Evolutionary conservation across 2,888 invertebrate species (phyloP).

Genomic region (Synanthedon andrenaeformis): DNA sequence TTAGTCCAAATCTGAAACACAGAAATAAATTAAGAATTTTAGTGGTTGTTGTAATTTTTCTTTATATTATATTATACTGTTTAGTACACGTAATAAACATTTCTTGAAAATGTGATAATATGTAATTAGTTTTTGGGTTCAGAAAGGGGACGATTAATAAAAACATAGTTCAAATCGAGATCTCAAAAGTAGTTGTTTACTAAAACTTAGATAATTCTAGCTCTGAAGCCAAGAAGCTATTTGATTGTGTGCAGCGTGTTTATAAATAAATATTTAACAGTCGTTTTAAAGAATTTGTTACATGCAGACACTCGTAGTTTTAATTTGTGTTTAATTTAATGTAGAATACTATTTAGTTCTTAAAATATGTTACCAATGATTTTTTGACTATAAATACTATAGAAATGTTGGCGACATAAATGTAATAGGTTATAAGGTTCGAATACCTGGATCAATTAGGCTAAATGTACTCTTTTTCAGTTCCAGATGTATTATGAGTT

Average conservation of each 20-base stretch:
- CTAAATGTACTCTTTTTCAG: too few relatives aligned
- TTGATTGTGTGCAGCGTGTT: conserved; percentile 18
- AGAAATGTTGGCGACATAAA: too few relatives aligned
- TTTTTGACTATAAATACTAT: conserved; percentile 17
- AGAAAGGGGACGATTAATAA: conserved; percentile 42
- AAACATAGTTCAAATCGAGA: conserved; percentile 66
- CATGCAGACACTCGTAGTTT: background rate
- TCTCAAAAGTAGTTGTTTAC: conserved; percentile 64
- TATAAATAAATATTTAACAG: background rate
- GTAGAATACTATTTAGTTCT: background rate
- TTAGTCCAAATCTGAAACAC: too few relatives aligned
- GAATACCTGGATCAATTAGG: too few relatives aligned
- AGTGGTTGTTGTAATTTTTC: background rate
- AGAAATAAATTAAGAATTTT: background rate
- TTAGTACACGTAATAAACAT: conserved; percentile 28
- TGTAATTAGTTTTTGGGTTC: conserved; percentile 45
- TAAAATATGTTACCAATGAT: conserved; percentile 58
- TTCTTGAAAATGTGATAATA: conserved; percentile 58
- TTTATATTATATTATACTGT: background rate
- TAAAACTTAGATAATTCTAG: conserved; percentile 57
- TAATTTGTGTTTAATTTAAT: background rate
- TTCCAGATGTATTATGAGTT: too few relatives aligned
- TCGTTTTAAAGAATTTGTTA: background rate
- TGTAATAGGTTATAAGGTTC: too few relatives aligned
- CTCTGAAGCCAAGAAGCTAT: conserved; percentile 65